Conservation (phyloP, 1,140 invertebrate genomes). For the Drosophila truncata region DNA sequence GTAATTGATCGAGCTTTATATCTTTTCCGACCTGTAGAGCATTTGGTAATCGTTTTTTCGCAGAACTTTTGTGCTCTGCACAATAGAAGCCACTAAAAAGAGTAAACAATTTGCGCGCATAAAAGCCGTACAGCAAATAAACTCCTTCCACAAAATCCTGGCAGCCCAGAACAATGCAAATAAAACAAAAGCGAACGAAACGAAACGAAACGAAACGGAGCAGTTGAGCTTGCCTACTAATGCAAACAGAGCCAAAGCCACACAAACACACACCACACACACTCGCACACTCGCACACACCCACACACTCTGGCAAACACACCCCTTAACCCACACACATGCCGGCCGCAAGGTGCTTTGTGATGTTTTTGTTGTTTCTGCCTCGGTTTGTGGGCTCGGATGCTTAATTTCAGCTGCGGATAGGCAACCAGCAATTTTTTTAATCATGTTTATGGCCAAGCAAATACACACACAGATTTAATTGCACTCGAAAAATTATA, state of each 20-base stretch:
- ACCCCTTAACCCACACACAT: not conserved
- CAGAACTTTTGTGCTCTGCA: slow-evolving; percentile 23
- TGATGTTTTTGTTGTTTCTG: slow-evolving; percentile 44
- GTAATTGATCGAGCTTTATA: not conserved
- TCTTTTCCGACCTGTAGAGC: slow-evolving; percentile 21
- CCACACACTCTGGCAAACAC: slow-evolving; percentile 12
- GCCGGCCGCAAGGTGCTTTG: slow-evolving; percentile 55
- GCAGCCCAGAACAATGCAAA: slow-evolving; percentile 67
- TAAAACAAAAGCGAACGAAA: slow-evolving; percentile 65
- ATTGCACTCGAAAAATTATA: slow-evolving; percentile 49
- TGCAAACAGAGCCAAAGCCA: slow-evolving; percentile 67
- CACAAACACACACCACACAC: slow-evolving; percentile 19
- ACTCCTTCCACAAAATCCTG: slow-evolving; percentile 57
- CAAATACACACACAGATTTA: slow-evolving; percentile 56
- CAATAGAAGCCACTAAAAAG: slow-evolving; percentile 79
- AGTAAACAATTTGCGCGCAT: slow-evolving; percentile 77
- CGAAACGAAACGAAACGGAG: slow-evolving; percentile 38
- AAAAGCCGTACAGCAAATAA: slow-evolving; percentile 69
- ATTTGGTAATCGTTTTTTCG: slow-evolving; percentile 25
- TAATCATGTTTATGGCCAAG: slow-evolving; percentile 73
- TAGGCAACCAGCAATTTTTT: slow-evolving; percentile 68
- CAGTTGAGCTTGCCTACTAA: slow-evolving; percentile 50
- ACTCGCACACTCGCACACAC: slow-evolving; percentile 16
- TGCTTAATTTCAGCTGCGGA: slow-evolving; percentile 59
- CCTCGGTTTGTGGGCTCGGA: slow-evolving; percentile 37